Percentiles rank a stretch among this genome's conserved stretches.
phyloP scores from a whole-genome alignment of 1,140 invertebrate species.

The Aphaenogaster floridana region DNA sequence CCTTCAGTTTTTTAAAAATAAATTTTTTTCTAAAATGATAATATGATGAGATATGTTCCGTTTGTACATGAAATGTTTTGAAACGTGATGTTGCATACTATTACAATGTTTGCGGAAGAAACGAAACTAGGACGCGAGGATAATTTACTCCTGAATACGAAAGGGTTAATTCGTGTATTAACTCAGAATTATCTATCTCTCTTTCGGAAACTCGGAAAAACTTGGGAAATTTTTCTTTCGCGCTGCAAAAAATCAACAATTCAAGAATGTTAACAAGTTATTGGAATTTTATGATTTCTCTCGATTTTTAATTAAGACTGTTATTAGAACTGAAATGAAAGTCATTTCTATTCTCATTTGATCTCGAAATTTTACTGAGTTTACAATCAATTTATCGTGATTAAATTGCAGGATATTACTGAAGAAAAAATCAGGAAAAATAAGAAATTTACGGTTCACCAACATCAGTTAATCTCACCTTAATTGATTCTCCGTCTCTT shows the following conservation, averaged over 20 bases:
- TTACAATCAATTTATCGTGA: conserved; percentile 49
- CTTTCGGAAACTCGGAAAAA: neutral
- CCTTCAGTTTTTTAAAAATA: neutral
- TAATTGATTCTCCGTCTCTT: conserved; percentile 44
- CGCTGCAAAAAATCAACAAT: neutral
- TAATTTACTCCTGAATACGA: neutral
- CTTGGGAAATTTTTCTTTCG: neutral
- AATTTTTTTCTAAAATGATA: neutral
- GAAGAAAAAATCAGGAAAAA: conserved; percentile 9
- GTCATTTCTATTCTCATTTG: conserved; percentile 32
- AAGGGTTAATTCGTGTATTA: conserved; percentile 23
- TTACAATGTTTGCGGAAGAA: neutral
- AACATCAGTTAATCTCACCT: conserved; percentile 47
- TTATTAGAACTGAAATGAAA: conserved; percentile 23
- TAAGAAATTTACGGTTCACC: conserved; percentile 49
- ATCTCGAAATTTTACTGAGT: neutral
- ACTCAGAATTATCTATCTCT: neutral
- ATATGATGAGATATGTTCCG: neutral
- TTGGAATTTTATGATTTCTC: neutral
- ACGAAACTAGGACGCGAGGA: conserved; percentile 1
- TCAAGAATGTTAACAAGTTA: conserved; percentile 3
- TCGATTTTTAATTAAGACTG: conserved; percentile 40
- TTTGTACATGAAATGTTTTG: conserved; percentile 14
- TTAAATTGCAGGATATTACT: conserved; percentile 43
- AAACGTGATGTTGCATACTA: neutral